Base-by-base conservation (phyloP, 2,113 vertebrate genomes). In the Caloenas nicobarica region DNA sequence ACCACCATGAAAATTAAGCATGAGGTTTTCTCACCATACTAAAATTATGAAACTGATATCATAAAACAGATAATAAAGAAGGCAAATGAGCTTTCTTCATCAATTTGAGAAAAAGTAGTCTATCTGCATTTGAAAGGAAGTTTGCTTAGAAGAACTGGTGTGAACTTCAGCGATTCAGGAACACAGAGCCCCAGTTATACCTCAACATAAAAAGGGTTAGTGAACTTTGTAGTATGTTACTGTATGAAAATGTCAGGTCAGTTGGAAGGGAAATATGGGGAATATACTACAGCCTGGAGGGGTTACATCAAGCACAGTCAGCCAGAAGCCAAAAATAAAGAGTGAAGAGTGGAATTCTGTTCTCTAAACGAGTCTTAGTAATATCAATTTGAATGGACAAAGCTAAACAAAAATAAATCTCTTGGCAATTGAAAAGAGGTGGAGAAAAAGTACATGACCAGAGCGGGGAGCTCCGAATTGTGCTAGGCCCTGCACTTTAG, bases 81-180 rank as follows among this genome's bases (percentile, higher is more conserved):
- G 18, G 54, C 29, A 85, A 92, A 94, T 16, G 42, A 89, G 8
- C 33, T 80, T 89, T 80, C 61, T 92, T 71, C 42, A 36, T 72
- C 16, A n/a, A 81, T 60, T 69, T 96, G 57, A 77, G 58, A 61
- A 81, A 58, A 89, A 91, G 64, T 91, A 81, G 48, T 82, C 40
- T 46, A 94, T 97, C 96, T 97, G 92, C 91, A 93, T 97, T 96
- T 97, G 96, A 94, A 97, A 97, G 71, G 81, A 86, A 84, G 81
- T 97, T 97, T 94, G 92, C 51, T 88, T 91, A 92, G 91, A 96
- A 95, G 84, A 76, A 88, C 46, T 79, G 74, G 91, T 89, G 86
- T 77, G 60, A 69, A 70, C 81, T 91, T 93, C 79, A 94, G 95
- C 88, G 84, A 57, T 91, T 94, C 72, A 73, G 60, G 48, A 94